phyloP scores from a whole-genome alignment of 2,888 invertebrate genomes.

The Bimastos eiseni region DNA sequence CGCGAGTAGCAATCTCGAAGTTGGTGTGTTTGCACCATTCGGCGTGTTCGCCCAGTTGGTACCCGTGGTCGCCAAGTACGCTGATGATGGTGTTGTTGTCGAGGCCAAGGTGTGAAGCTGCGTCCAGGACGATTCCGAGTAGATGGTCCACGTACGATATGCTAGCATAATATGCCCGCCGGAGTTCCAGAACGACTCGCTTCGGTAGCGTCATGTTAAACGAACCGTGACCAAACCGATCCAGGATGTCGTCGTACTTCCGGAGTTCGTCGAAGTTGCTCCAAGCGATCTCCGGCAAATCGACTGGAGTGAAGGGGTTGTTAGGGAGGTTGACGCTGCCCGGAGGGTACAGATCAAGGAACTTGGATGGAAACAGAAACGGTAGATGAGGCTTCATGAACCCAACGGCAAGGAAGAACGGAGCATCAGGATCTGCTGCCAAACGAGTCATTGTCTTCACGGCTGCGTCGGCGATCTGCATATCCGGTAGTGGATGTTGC shows the following conservation, averaged over 20 bases:
- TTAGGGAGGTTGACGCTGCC: conserved; percentile 42
- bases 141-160: conserved; percentile 37
- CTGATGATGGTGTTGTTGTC: conserved; percentile 40
- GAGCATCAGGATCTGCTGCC: conserved; percentile 32
- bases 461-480: conserved; percentile 39
- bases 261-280: conserved; percentile 45
- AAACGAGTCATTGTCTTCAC: conserved; percentile 35
- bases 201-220: conserved; percentile 48
- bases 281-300: conserved; percentile 50
- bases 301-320: conserved; percentile 46
- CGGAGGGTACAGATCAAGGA: conserved; percentile 41
- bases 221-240: conserved; percentile 44
- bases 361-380: conserved; percentile 43
- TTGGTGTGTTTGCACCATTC: conserved; percentile 49
- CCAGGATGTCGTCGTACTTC: conserved; percentile 43
- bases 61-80: conserved; percentile 44
- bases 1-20: conserved; percentile 48
- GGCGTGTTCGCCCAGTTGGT: conserved; percentile 43
- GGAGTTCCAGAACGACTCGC: conserved; percentile 28
- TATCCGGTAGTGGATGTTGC: conserved; percentile 42
- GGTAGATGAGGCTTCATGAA: conserved; percentile 47
- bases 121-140: conserved; percentile 38
- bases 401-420: conserved; percentile 47
- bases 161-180: conserved; percentile 42
- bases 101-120: conserved; percentile 34